Conservation (phyloP, 2,797 vertebrate species). For the Diglossa cyanea region DNA sequence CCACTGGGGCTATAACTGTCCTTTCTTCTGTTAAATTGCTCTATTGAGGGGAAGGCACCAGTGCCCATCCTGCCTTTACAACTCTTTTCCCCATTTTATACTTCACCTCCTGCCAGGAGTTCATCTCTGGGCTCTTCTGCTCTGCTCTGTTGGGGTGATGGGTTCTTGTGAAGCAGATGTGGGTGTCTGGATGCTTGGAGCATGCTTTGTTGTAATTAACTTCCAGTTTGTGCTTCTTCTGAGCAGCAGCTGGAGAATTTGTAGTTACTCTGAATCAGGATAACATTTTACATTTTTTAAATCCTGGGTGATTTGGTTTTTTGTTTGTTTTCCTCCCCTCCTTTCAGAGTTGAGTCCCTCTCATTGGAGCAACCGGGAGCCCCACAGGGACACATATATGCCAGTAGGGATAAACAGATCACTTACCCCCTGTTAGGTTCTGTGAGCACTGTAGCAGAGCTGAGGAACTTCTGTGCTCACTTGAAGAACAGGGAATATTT, state of each 20-base stretch:
- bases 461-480: not conserved
- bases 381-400: not conserved
- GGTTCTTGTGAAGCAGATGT: not conserved
- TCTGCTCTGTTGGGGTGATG: fast-evolving
- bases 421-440: not conserved
- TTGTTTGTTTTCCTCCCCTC: not conserved
- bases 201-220: not conserved
- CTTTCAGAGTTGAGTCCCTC: not conserved
- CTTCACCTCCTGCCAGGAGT: not conserved
- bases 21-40: not conserved
- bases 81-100: not conserved
- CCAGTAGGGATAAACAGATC: not conserved
- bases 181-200: not conserved
- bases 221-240: not conserved
- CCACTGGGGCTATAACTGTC: not conserved
- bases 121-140: not conserved
- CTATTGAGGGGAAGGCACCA: not conserved
- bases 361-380: not conserved
- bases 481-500: not conserved
- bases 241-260: not conserved
- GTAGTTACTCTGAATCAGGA: not conserved
- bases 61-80: not conserved
- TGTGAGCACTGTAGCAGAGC: not conserved
- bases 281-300: not conserved
- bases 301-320: not conserved